phyloP scores from a whole-genome alignment of 2,797 vertebrate genomes.

The Cyprinella venusta region DNA sequence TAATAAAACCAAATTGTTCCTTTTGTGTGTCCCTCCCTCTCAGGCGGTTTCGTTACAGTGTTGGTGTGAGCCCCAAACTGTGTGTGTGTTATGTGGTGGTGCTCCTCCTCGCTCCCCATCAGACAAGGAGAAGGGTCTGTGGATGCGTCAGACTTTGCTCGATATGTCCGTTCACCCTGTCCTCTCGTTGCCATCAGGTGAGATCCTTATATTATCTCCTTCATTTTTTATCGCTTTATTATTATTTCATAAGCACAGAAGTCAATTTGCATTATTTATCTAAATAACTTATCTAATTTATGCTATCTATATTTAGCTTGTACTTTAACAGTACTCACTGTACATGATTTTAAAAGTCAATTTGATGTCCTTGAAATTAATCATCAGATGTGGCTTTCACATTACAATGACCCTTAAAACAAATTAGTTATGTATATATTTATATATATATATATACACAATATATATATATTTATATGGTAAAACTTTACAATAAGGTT shows the following conservation, averaged over 20 bases:
- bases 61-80: constrained; percentile 62
- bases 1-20: not conserved
- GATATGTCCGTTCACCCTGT: constrained; percentile 69
- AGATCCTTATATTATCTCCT: not conserved
- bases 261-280: not conserved
- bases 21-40: constrained; percentile 36
- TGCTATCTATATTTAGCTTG: constrained; percentile 4
- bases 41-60: constrained; percentile 66
- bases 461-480: too few relatives aligned
- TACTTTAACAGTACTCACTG: not conserved
- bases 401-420: not conserved
- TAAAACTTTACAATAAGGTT: too few relatives aligned
- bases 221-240: not conserved
- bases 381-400: not conserved
- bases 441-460: not conserved
- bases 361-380: not conserved
- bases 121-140: constrained; percentile 43
- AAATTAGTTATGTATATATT: not conserved
- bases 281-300: not conserved
- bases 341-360: not conserved
- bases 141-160: constrained; percentile 56
- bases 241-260: not conserved
- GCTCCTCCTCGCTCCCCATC: constrained; percentile 56
- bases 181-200: constrained; percentile 70
- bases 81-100: constrained; percentile 68